Conservation (phyloP, 53 echinoderm and acorn worm genomes). For the Paelopatides confundens region DNA sequence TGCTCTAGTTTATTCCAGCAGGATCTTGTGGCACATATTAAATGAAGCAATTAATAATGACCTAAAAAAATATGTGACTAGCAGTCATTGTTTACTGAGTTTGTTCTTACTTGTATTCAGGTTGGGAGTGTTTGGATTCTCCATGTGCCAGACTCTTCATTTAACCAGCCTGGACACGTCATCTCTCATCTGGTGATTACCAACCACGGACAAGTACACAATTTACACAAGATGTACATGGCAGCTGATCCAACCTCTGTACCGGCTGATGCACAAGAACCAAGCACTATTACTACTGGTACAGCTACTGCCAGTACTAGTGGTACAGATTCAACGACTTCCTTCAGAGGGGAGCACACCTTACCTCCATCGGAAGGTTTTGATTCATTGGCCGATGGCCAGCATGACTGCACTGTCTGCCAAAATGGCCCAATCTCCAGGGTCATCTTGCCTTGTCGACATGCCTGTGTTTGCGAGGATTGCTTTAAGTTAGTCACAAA, state of each 20-base stretch:
- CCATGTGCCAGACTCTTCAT: slow-evolving; percentile 74
- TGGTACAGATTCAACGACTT: not conserved
- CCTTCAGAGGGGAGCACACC: not conserved
- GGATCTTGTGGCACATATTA: no score
- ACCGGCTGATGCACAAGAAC: not conserved
- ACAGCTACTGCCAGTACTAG: no score
- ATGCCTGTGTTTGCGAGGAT: slow-evolving; percentile 77
- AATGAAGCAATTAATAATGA: no score
- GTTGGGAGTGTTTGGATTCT: slow-evolving; percentile 60
- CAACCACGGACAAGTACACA: slow-evolving; percentile 64
- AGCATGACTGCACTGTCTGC: slow-evolving; percentile 81
- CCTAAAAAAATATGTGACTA: no score
- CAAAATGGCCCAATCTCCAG: slow-evolving; percentile 78
- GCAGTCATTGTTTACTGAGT: no score
- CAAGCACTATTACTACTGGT: not conserved
- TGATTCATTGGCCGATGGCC: not conserved
- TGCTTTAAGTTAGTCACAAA: slow-evolving; percentile 78
- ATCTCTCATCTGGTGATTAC: slow-evolving; percentile 81
- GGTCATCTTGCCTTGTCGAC: slow-evolving; percentile 87
- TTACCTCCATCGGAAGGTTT: not conserved
- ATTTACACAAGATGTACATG: slow-evolving; percentile 73
- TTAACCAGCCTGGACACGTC: slow-evolving; percentile 58
- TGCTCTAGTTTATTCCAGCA: no score
- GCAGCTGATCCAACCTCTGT: not conserved
- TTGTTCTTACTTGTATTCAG: slow-evolving; percentile 23